phyloP scores from a whole-genome alignment of 2,797 vertebrate species.

The Aselliscus stoliczkanus region DNA sequence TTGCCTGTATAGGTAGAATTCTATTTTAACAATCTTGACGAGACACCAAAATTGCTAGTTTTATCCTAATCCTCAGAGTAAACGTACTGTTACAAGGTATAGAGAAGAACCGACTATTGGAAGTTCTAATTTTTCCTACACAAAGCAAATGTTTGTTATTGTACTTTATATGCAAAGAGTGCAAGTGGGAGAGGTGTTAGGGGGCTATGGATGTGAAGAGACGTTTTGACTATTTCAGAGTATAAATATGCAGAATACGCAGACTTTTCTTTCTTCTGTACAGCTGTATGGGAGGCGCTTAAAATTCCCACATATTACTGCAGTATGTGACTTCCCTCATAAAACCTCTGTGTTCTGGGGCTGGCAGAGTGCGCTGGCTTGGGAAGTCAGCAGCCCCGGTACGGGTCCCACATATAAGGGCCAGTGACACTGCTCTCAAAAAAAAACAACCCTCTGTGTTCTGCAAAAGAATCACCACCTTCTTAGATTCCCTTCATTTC shows the following conservation, averaged over 20 bases:
- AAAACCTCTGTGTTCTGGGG: neutral
- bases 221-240: neutral
- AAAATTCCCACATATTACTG: neutral
- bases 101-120: neutral
- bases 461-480: neutral
- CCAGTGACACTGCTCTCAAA: too few species aligned
- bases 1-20: slow-evolving; percentile 47
- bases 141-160: neutral
- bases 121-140: neutral
- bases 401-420: too few species aligned
- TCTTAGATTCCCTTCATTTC: neutral
- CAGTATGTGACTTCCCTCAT: neutral
- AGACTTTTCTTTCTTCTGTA: neutral
- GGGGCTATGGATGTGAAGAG: neutral
- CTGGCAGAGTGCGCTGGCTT: too few species aligned
- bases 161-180: neutral
- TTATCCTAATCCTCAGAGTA: neutral
- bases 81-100: neutral
- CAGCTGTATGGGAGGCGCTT: neutral
- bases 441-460: neutral
- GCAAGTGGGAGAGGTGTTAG: neutral
- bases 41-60: slow-evolving; percentile 44
- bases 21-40: slow-evolving; percentile 35
- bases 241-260: neutral
- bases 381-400: too few species aligned